Percentiles rank a stretch among this genome's conserved stretches.
Conservation (phyloP, 2,888 invertebrate genomes). For the Blastobasis adustella region DNA sequence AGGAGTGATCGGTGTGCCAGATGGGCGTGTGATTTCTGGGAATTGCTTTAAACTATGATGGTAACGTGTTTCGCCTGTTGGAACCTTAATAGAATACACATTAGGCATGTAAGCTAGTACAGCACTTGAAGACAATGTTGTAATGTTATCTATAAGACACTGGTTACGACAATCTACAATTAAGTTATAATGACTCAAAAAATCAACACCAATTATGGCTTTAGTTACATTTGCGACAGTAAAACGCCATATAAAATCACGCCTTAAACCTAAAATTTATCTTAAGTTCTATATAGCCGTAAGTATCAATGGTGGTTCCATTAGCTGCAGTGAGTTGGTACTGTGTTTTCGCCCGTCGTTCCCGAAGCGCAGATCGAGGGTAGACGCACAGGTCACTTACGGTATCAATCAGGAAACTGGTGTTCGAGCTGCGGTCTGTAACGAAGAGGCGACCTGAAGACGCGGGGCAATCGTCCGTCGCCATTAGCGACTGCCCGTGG, state of each 20-base stretch:
- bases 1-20: conserved; percentile 12
- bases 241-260: conserved; percentile 27
- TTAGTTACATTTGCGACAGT: no score
- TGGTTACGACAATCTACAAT: conserved; percentile 24
- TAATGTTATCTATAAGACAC: conserved; percentile 16
- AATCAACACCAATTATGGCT: conserved; percentile 34
- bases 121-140: conserved; percentile 7
- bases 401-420: conserved; percentile 10
- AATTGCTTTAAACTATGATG: conserved; percentile 4
- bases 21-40: conserved; percentile 12
- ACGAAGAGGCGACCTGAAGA: conserved; percentile 19
- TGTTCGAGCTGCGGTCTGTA: conserved; percentile 14
- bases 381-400: conserved; percentile 16
- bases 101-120: neutral
- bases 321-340: conserved; percentile 31
- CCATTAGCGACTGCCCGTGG: conserved; percentile 20
- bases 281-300: conserved; percentile 18
- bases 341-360: conserved; percentile 11
- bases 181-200: conserved; percentile 25
- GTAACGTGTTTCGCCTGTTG: conserved; percentile 4
- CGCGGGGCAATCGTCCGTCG: conserved; percentile 18
- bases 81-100: conserved; percentile 1
- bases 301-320: conserved; percentile 25
- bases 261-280: conserved; percentile 26
- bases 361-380: conserved; percentile 14